Evolutionary conservation across 1,140 invertebrate genomes (phyloP).

Genomic region (Drosophila bipectinata): DNA sequence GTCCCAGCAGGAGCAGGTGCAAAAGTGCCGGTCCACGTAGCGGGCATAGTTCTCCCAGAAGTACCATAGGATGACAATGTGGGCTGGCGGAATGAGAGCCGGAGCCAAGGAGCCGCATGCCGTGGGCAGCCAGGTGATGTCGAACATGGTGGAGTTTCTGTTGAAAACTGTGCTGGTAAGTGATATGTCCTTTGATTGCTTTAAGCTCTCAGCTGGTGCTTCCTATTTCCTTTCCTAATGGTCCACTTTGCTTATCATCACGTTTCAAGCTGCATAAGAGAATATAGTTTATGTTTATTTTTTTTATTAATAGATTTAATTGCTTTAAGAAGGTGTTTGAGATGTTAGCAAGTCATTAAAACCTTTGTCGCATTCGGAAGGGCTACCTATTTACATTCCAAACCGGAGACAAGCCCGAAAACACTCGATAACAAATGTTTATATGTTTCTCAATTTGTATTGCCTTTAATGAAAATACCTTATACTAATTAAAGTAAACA

Average conservation of each 20-base stretch:
- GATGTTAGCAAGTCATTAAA: not conserved
- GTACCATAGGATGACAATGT: conserved; percentile 87
- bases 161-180: conserved; percentile 1
- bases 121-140: conserved; percentile 79
- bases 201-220: not conserved
- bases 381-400: not conserved
- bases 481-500: not conserved
- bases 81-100: conserved; percentile 86
- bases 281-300: not conserved
- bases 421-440: not conserved
- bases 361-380: not conserved
- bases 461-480: not conserved
- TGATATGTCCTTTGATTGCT: conserved; percentile 30
- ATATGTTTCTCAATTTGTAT: not conserved
- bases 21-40: conserved; percentile 88
- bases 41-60: conserved; percentile 90
- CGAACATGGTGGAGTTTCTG: conserved; percentile 60
- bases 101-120: conserved; percentile 80
- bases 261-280: conserved; percentile 7
- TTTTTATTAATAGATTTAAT: not conserved
- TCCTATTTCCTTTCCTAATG: not conserved
- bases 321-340: not conserved
- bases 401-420: not conserved
- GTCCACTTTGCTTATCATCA: conserved; percentile 2
- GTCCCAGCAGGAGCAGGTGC: conserved; percentile 92